Evolutionary conservation across 2,113 vertebrate genomes (phyloP).

Genomic region (Sphyrna mokarran): DNA sequence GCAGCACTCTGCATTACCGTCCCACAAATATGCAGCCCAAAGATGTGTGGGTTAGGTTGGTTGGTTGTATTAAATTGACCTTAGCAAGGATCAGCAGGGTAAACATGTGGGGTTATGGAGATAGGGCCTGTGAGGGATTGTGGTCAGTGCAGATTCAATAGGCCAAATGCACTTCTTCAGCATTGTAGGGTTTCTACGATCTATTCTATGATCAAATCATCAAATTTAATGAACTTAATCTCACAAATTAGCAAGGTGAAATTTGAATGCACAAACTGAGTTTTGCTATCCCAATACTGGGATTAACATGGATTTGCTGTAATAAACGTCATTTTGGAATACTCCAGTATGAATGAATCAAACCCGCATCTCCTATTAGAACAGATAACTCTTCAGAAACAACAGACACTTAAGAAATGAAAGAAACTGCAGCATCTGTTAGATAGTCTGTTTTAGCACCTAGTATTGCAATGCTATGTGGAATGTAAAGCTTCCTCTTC

Average conservation of each 20-base stretch:
- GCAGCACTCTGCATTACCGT: background rate
- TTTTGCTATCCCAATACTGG: too few species aligned
- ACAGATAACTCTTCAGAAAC: background rate
- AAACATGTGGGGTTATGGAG: too few species aligned
- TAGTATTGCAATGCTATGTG: background rate
- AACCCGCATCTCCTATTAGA: background rate
- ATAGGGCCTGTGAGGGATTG: too few species aligned
- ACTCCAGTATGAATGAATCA: background rate
- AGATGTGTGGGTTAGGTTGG: too few species aligned
- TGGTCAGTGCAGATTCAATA: too few species aligned
- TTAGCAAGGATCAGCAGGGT: too few species aligned
- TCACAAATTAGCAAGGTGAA: background rate
- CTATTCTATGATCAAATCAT: background rate
- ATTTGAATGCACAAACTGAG: background rate
- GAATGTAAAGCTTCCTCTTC: background rate
- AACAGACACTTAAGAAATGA: background rate
- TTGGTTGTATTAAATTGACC: too few species aligned
- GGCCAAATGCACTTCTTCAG: too few species aligned
- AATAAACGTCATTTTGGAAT: background rate
- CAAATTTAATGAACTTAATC: background rate
- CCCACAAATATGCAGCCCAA: background rate
- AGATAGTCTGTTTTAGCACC: too few species aligned
- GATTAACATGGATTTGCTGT: background rate
- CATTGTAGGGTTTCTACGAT: too few species aligned
- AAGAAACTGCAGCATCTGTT: background rate